Conservation (phyloP, 1,140 invertebrate species). For the Camponotus floridanus region DNA sequence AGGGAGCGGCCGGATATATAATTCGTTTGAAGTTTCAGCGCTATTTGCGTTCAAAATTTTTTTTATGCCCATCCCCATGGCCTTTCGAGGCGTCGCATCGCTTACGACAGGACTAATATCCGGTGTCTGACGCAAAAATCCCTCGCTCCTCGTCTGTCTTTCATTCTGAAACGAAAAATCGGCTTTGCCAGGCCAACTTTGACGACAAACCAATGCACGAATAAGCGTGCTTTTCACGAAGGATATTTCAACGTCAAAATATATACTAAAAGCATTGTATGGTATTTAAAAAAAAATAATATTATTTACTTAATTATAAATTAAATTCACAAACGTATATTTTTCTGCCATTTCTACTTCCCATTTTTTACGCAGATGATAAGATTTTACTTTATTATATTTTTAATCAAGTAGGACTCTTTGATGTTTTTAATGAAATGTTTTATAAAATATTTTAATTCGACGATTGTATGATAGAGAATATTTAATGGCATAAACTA, state of each 20-base stretch:
- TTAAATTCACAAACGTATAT: not conserved
- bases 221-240: not conserved
- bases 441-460: not conserved
- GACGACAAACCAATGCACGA: conserved; percentile 6
- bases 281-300: not conserved
- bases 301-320: not conserved
- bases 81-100: conserved; percentile 43
- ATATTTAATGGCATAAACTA: not conserved
- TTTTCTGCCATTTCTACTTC: no score
- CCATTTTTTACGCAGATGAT: no score
- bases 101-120: conserved; percentile 61
- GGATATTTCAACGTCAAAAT: not conserved
- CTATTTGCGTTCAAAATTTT: conserved; percentile 52
- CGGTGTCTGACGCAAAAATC: conserved; percentile 65
- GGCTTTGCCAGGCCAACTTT: conserved; percentile 2
- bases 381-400: not conserved
- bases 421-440: no score
- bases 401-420: not conserved
- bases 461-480: not conserved
- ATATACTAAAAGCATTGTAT: not conserved
- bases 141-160: conserved; percentile 52
- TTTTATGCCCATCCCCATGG: conserved; percentile 13
- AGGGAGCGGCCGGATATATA: conserved; percentile 22
- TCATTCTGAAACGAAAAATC: conserved; percentile 31
- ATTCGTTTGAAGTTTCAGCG: conserved; percentile 65